Percentiles rank a stretch among this genome's conserved stretches.
Conservation (phyloP, 2,797 vertebrate species). For the Tokudaia muenninki region DNA sequence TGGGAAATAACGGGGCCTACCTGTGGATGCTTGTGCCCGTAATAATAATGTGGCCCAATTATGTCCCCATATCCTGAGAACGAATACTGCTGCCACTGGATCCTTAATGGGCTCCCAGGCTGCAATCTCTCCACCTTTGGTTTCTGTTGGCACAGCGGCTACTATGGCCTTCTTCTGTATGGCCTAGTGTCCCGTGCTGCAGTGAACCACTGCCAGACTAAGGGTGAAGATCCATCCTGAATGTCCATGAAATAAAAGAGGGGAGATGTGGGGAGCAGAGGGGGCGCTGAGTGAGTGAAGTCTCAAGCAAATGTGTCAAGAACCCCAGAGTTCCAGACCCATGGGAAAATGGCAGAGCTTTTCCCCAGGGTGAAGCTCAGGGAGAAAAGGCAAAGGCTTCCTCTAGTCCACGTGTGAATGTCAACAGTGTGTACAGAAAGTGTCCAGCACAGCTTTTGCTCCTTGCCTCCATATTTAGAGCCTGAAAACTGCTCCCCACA, state of each 20-base stretch:
- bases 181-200: not conserved
- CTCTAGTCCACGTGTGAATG: not conserved
- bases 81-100: not conserved
- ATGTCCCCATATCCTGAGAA: not conserved
- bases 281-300: not conserved
- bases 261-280: not conserved
- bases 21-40: not conserved
- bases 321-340: not conserved
- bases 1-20: not conserved
- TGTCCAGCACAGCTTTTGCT: not conserved
- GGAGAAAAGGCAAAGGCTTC: not conserved
- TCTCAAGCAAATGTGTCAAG: not conserved
- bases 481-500: not conserved
- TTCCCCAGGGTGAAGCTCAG: not conserved
- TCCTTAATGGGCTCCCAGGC: not conserved
- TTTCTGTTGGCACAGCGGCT: not conserved
- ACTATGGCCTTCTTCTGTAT: not conserved
- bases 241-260: no score
- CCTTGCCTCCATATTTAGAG: not conserved
- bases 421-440: not conserved
- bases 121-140: not conserved
- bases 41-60: not conserved
- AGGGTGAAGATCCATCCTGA: not conserved
- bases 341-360: not conserved
- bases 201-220: not conserved